A percentile compares a stretch with the other conserved stretches of the same genome.
These are phyloP conservation scores for Mercenaria mercenaria DNA, from an alignment of 1,140 invertebrate species.

Conservation along the genomic window DNA sequence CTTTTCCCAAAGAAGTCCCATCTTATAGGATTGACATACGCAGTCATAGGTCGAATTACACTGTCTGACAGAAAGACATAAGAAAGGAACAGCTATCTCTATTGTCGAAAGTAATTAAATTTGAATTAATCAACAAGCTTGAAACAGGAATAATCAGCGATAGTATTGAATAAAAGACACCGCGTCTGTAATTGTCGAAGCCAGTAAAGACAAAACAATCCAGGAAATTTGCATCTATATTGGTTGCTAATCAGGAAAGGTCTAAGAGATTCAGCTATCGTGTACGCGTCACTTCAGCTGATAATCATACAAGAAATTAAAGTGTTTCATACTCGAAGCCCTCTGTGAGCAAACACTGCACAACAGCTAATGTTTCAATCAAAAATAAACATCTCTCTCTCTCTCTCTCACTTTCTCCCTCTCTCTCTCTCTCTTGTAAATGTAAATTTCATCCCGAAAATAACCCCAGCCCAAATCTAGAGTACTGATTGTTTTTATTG, in stretches of 20 bases:
- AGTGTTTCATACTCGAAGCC: not conserved
- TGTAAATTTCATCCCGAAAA: too few relatives aligned
- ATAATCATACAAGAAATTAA: constrained; percentile 41
- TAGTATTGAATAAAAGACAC: constrained; percentile 68
- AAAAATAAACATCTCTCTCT: too few relatives aligned
- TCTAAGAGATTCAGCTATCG: constrained; percentile 21
- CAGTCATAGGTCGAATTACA: constrained; percentile 32
- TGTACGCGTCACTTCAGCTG: constrained; percentile 33
- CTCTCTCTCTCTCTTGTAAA: too few relatives aligned
- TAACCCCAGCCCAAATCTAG: too few relatives aligned
- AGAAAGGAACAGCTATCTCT: constrained; percentile 52
- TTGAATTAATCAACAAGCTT: constrained; percentile 71
- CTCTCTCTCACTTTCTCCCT: too few relatives aligned
- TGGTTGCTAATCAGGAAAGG: constrained; percentile 58
- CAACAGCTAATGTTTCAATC: too few relatives aligned
- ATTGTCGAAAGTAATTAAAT: constrained; percentile 71
- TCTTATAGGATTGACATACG: constrained; percentile 21
- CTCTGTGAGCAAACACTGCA: not conserved
- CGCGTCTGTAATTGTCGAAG: constrained; percentile 59
- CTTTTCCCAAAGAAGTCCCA: not conserved
- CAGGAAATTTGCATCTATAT: constrained; percentile 66
- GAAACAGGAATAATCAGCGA: constrained; percentile 62
- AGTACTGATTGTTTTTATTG: too few relatives aligned
- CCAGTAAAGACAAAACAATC: constrained; percentile 59
- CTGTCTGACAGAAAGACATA: constrained; percentile 18